A percentile compares a stretch with the other conserved stretches of the same genome.
Conservation (phyloP, 1,140 invertebrate species). For the Bombus balteatus region DNA sequence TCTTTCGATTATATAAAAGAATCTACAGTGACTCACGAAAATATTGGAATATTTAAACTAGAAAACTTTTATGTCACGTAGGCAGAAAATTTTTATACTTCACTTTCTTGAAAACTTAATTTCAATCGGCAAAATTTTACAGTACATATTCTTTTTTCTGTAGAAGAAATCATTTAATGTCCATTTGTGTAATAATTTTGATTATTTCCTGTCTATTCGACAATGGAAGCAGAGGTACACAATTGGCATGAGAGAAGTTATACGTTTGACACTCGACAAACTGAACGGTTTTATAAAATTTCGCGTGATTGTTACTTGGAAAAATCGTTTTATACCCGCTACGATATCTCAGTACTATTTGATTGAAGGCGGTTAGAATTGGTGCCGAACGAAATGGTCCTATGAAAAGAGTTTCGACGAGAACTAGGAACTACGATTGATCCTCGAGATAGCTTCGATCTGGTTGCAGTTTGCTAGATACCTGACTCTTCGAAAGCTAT, state of each 20-base stretch:
- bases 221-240: not conserved
- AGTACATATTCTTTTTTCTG: too few species aligned
- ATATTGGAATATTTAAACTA: too few species aligned
- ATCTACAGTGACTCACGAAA: too few species aligned
- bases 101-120: not conserved
- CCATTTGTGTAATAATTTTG: not conserved
- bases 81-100: too few species aligned
- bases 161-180: not conserved
- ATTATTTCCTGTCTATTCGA: not conserved
- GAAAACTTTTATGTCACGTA: too few species aligned
- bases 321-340: constrained; percentile 27
- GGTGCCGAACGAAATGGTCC: constrained; percentile 45
- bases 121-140: not conserved
- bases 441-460: constrained; percentile 48
- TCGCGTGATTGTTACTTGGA: not conserved
- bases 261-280: constrained; percentile 9
- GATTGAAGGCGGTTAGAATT: constrained; percentile 42
- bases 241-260: not conserved
- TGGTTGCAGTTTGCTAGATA: constrained; percentile 51
- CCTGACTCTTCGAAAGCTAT: constrained; percentile 50
- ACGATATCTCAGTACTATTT: constrained; percentile 51
- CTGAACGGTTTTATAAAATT: constrained; percentile 27
- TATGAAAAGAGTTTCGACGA: constrained; percentile 41
- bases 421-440: constrained; percentile 41
- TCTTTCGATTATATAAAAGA: too few species aligned